These are phyloP conservation scores for Polydrusus pterygomalis DNA, from an alignment of 2,888 invertebrate genomes.

Conservation along the genomic window DNA sequence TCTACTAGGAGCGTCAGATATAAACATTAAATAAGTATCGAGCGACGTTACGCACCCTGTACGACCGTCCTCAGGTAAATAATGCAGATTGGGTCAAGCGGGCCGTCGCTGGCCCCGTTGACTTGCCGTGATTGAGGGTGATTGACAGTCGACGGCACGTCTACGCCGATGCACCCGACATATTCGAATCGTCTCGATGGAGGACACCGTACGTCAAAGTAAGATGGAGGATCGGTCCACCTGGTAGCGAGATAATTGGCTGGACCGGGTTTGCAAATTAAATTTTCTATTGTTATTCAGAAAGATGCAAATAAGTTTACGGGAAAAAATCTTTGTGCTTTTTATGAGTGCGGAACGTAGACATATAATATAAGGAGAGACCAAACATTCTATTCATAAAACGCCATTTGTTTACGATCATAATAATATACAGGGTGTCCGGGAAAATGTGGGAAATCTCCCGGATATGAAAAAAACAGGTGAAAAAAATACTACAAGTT, in stretches of 20 bases:
- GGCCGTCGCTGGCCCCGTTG: slow-evolving; percentile 65
- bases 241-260: slow-evolving; percentile 46
- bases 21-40: too few species aligned
- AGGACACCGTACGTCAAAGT: not conserved
- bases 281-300: not conserved
- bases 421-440: too few species aligned
- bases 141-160: slow-evolving; percentile 69
- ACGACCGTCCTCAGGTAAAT: slow-evolving; percentile 41
- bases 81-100: slow-evolving; percentile 52
- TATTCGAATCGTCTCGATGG: not conserved
- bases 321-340: too few species aligned
- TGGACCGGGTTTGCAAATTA: not conserved
- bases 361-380: too few species aligned
- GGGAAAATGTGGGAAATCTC: too few species aligned
- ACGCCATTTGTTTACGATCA: too few species aligned
- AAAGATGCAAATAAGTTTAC: too few species aligned
- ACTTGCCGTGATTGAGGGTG: slow-evolving; percentile 70
- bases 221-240: slow-evolving; percentile 38
- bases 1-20: too few species aligned
- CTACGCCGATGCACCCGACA: slow-evolving; percentile 6
- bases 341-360: too few species aligned
- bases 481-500: too few species aligned
- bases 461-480: too few species aligned
- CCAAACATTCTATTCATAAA: too few species aligned
- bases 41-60: slow-evolving; percentile 18